These are phyloP conservation scores for Tenthredo mesomela DNA, from an alignment of 2,888 invertebrate species.

Conservation along the genomic window DNA sequence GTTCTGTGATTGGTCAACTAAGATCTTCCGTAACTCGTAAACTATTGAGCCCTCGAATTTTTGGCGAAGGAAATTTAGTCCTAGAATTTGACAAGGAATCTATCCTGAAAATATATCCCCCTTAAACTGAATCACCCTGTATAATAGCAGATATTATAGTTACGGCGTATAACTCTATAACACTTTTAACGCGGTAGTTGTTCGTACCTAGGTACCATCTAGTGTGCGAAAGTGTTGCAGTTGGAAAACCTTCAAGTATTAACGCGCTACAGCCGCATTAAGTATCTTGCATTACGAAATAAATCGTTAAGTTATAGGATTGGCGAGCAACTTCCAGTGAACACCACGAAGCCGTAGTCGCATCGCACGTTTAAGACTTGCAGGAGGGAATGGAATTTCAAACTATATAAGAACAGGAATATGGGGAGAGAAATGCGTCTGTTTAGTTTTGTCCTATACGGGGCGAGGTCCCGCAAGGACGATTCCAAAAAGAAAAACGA, in stretches of 20 bases:
- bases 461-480: neutral
- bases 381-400: neutral
- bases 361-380: neutral
- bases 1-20: too few species aligned
- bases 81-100: too few species aligned
- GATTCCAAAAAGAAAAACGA: neutral
- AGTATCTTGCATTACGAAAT: conserved; percentile 37
- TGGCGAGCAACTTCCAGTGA: conserved; percentile 33
- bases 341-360: conserved; percentile 36
- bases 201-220: neutral
- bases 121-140: too few species aligned
- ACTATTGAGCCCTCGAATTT: too few species aligned
- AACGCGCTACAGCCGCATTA: conserved; percentile 8
- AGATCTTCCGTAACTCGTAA: too few species aligned
- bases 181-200: neutral
- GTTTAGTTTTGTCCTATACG: neutral
- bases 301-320: conserved; percentile 41
- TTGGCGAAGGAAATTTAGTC: too few species aligned
- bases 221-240: neutral
- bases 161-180: neutral
- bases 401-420: neutral
- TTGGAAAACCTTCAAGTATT: conserved; percentile 40
- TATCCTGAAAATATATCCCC: too few species aligned
- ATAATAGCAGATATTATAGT: too few species aligned
- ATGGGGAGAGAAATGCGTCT: neutral